Evolutionary conservation across 2,888 invertebrate species (phyloP), one percentile per base, ranked within the genome.

Genomic region (Drosophila affinis): DNA sequence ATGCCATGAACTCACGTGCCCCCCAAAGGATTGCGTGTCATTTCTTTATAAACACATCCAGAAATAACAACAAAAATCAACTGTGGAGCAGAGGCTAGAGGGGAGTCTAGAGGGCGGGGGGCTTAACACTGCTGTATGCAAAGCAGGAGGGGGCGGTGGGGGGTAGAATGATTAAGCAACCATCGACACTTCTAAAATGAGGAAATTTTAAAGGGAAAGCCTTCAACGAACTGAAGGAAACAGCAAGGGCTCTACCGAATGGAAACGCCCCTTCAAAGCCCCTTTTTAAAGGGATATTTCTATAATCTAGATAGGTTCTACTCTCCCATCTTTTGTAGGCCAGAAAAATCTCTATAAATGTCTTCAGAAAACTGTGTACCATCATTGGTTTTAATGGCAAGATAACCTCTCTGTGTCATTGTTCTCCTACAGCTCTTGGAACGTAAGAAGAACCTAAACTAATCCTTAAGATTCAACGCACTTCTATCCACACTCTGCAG

Each of bases 21-120:
- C 74, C 68, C 76, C 34, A 75, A 84, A 87, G 83, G 76, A 88
- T 90, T 89, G 90, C 90, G 90, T 90, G 90, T 81, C 79, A 90
- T 89, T 90, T 90, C 89, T 90, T 90, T 90, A 89, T 90, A 89
- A 90, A 84, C 88, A 88, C 82, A 84, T 81, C 77, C 44, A 62
- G 52, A 24, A 18, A 60, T 52, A 59, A 72, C 59, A 44, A 24
- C 65, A 47, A 34, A 39, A 39, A 39, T 39, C 39, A 39, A 39
- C 39, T 51, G 51, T 44, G 24, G 7, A 18, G 21, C 51, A 39
- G 53, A 18, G 34, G 34, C 18, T 5, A 24, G 24, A 14, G 27
- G 72, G 53, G 17, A 45, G 54, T 27, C 4, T 18, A 18, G 39
- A 21, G 29, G 48, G 29, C 21, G 29, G 44, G 34, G 49, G 48